Conservation (phyloP, 2,888 invertebrate species). For the Dorcus parallelipipedus region DNA sequence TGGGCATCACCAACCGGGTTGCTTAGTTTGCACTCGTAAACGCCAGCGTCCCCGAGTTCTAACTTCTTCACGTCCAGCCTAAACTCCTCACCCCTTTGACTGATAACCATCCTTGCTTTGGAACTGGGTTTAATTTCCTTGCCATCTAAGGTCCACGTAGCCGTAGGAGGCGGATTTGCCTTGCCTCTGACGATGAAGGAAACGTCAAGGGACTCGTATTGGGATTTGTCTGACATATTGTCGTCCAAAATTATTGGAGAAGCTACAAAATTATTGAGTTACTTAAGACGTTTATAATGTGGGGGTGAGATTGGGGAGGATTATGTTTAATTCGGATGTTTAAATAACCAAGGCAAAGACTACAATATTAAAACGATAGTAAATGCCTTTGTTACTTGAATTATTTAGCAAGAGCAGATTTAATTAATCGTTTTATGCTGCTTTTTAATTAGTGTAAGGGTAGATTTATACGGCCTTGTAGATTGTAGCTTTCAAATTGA, state of each 20-base stretch:
- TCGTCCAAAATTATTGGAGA: constrained; percentile 69
- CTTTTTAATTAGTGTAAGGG: no score
- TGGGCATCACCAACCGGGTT: constrained; percentile 81
- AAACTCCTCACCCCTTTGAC: constrained; percentile 67
- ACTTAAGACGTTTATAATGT: no score
- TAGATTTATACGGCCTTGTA: no score
- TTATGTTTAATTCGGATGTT: no score
- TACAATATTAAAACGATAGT: no score
- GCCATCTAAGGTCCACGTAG: constrained; percentile 76
- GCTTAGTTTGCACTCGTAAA: constrained; percentile 76
- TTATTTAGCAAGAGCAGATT: no score
- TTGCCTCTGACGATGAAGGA: constrained; percentile 75
- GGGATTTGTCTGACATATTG: constrained; percentile 69
- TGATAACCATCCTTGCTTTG: constrained; percentile 56
- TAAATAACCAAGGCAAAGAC: no score
- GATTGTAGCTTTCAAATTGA: no score
- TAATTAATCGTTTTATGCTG: no score
- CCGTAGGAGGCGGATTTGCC: constrained; percentile 74
- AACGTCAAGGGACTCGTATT: constrained; percentile 78
- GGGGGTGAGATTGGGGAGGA: no score
- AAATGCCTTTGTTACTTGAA: no score
- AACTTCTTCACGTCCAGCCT: constrained; percentile 71
- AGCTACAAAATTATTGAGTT: constrained; percentile 47
- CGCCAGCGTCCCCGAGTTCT: constrained; percentile 70
- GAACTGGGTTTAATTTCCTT: constrained; percentile 64